These are phyloP conservation scores for Sycophaga agraensis DNA, from an alignment of 1,140 invertebrate genomes.

Conservation along the genomic window DNA sequence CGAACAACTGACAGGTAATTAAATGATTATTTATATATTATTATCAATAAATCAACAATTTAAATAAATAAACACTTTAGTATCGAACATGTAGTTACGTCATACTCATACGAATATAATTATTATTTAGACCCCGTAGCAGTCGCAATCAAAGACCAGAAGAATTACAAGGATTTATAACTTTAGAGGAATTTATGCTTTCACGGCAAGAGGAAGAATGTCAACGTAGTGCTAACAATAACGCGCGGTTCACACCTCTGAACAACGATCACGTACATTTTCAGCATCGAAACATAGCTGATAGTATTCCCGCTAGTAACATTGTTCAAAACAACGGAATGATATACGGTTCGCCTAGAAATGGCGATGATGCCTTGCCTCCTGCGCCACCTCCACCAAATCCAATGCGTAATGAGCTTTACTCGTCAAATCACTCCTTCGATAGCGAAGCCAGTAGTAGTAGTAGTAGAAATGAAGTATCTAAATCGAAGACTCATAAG, in stretches of 20 bases:
- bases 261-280: constrained; percentile 45
- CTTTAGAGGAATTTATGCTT: constrained; percentile 74
- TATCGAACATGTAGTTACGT: too few relatives aligned
- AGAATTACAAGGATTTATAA: constrained; percentile 61
- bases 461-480: neutral
- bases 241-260: constrained; percentile 35
- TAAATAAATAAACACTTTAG: too few relatives aligned
- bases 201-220: constrained; percentile 71
- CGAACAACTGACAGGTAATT: constrained; percentile 43
- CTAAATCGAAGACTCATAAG: constrained; percentile 15
- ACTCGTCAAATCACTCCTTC: constrained; percentile 9
- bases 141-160: constrained; percentile 38
- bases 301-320: constrained; percentile 25
- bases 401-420: neutral
- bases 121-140: neutral
- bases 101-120: too few relatives aligned
- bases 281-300: constrained; percentile 39
- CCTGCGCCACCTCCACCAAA: neutral
- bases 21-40: neutral
- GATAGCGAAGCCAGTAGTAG: constrained; percentile 3
- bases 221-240: constrained; percentile 31
- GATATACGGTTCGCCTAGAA: constrained; percentile 36
- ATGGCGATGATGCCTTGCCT: constrained; percentile 33
- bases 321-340: constrained; percentile 34
- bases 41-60: too few relatives aligned